These are phyloP conservation scores for Panagrolaimus sp. DNA, from an alignment of 1,140 invertebrate species.

Conservation along the genomic window DNA sequence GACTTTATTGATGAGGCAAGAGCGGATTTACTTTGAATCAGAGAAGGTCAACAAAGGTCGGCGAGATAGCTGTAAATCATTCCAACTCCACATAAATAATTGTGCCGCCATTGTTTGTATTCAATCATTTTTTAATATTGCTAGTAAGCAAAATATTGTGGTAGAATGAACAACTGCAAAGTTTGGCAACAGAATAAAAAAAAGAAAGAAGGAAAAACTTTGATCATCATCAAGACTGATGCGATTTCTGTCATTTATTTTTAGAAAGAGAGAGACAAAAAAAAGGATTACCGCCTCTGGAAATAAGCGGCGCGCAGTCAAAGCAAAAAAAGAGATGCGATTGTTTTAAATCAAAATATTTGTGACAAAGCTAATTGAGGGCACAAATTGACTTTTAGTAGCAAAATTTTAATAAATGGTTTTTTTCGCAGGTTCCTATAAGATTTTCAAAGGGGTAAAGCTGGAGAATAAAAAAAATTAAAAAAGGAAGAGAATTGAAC, in stretches of 20 bases:
- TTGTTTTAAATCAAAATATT: conserved; percentile 12
- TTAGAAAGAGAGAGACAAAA: neutral
- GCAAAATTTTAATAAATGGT: no score
- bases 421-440: no score
- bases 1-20: neutral
- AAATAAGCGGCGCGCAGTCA: no score
- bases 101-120: neutral
- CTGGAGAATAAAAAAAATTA: no score
- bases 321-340: neutral
- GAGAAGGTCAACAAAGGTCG: conserved; percentile 12
- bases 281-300: conserved; percentile 9
- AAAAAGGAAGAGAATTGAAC: no score
- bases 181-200: neutral
- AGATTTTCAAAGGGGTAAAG: no score
- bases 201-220: no score
- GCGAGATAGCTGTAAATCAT: conserved; percentile 14
- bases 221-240: no score
- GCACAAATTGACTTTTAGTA: neutral
- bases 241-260: no score
- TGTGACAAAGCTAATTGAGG: conserved; percentile 10
- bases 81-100: conserved; percentile 13
- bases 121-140: neutral
- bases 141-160: conserved; percentile 9
- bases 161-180: conserved; percentile 3
- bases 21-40: neutral